These are phyloP conservation scores for Cichlasoma orientale DNA, from an alignment of 2,797 vertebrate species.

Conservation along the genomic window DNA sequence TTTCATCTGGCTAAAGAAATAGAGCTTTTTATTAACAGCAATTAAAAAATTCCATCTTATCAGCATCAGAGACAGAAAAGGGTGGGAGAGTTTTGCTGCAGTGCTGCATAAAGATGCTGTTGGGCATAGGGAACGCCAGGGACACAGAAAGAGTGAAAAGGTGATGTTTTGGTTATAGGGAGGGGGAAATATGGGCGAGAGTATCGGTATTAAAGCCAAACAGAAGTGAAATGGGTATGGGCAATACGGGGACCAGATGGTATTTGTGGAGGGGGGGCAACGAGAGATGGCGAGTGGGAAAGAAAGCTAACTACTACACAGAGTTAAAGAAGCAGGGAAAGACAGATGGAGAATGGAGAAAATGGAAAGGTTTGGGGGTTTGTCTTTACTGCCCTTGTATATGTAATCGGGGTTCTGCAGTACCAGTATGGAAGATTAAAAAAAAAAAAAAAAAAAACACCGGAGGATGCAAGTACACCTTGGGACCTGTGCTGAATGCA, in stretches of 20 bases:
- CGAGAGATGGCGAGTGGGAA: slow-evolving; percentile 11
- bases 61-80: slow-evolving; percentile 47
- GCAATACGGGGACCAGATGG: slow-evolving; percentile 56
- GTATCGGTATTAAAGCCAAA: slow-evolving; percentile 55
- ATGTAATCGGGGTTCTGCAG: slow-evolving; percentile 31
- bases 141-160: background rate
- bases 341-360: slow-evolving; percentile 59
- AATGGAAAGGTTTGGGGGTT: slow-evolving; percentile 20
- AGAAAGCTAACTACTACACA: slow-evolving; percentile 42
- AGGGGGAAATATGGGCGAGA: background rate
- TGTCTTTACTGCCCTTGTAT: slow-evolving; percentile 53
- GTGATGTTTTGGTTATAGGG: background rate
- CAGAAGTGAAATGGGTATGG: slow-evolving; percentile 43
- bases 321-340: slow-evolving; percentile 31
- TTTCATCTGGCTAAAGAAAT: slow-evolving; percentile 61
- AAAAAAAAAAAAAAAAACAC: slow-evolving; percentile 32
- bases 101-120: slow-evolving; percentile 48
- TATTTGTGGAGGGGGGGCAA: background rate
- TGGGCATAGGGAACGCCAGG: slow-evolving; percentile 30
- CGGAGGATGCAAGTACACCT: slow-evolving; percentile 28
- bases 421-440: slow-evolving; percentile 4
- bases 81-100: slow-evolving; percentile 59
- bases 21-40: slow-evolving; percentile 64
- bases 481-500: slow-evolving; percentile 69
- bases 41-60: slow-evolving; percentile 68